Base-by-base conservation (phyloP, 2,888 invertebrate genomes). In the Unio delphinus region DNA sequence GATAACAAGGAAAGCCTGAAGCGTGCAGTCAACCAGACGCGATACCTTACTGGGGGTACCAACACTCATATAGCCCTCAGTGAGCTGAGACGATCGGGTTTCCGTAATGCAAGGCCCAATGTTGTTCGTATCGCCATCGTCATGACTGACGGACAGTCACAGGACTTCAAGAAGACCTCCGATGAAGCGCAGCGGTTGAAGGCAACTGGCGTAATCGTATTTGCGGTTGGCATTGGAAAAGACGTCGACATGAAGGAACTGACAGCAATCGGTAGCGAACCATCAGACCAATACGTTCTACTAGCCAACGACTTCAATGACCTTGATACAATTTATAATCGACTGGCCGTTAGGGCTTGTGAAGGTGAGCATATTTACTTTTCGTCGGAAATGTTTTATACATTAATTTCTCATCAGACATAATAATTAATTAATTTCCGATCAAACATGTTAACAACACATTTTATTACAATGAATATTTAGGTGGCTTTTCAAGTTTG, bases 221-320 rank as follows among this genome's bases (percentile, higher is more conserved):
- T 73, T 45, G 67, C 67, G 6, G 61, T 73, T 23, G 72, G 72
- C 18, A 67, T 73, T 23, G 72, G 72, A 26, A 62, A 60, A 11
- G 64, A 59, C 59, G 59, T 66, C 1, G 65, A 70, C 28, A 30
- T 28, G 28, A 56, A 65, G 1, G 82, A 82, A 65, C 57, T 82
- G 23, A 73, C 70, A 45, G 75, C 64, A 11, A 81, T 82, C n/a
- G 76, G 74, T 20, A 73, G 70, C 30, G 62, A 70, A 56, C 82
- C 82, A 3, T 68, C 67, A 4, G 65, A 70, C 26, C 69, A 76
- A 20, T 72, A 77, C 61, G 75, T 80, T 4, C 72, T 23, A n/a
- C 55, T 54, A 26, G 67, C 70, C 8, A 65, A 61, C n/a, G n/a
- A 55, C 15, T 73, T 67, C 55, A 30, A 66, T 15, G 58, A 64